A percentile compares a stretch with the other conserved stretches of the same genome.
Evolutionary conservation across 2,113 vertebrate genomes (phyloP).

Genomic region (Solea senegalensis): DNA sequence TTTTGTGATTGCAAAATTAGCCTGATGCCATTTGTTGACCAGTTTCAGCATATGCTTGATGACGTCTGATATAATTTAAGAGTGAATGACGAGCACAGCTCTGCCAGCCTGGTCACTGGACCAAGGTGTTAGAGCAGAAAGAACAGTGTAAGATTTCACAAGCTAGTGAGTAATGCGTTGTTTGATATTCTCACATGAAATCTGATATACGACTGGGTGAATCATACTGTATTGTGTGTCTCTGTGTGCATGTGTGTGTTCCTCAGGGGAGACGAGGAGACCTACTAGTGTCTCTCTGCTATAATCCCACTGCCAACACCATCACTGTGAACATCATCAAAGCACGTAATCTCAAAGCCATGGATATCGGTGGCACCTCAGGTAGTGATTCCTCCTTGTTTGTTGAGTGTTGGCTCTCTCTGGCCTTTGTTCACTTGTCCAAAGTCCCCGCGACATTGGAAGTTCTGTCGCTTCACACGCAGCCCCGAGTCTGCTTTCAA

Average conservation of each 20-base stretch:
- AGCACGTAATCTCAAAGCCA: slow-evolving; percentile 99
- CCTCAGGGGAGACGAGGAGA: slow-evolving; percentile 75
- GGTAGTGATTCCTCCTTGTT: slow-evolving; percentile 76
- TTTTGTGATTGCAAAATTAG: neutral
- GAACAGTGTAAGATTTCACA: slow-evolving; percentile 52
- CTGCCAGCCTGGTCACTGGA: slow-evolving; percentile 28
- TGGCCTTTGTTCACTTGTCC: slow-evolving; percentile 6
- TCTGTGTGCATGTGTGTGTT: slow-evolving; percentile 38
- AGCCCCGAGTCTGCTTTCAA: slow-evolving; percentile 23
- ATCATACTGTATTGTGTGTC: slow-evolving; percentile 43
- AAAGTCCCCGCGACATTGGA: slow-evolving; percentile 24
- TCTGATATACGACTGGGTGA: slow-evolving; percentile 45
- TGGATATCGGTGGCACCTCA: slow-evolving; percentile 99
- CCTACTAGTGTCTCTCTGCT: slow-evolving; percentile 87
- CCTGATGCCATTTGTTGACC: slow-evolving; percentile 18
- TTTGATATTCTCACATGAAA: slow-evolving; percentile 56
- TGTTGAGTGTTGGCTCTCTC: slow-evolving; percentile 31
- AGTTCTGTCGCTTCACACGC: slow-evolving; percentile 24
- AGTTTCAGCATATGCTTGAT: slow-evolving; percentile 25
- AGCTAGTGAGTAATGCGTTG: slow-evolving; percentile 43
- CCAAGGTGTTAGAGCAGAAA: slow-evolving; percentile 44
- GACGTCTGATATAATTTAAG: slow-evolving; percentile 16
- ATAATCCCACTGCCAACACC: slow-evolving; percentile 97
- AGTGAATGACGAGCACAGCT: slow-evolving; percentile 16
- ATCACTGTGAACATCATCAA: slow-evolving; percentile 99